Evolutionary conservation across 2,797 vertebrate genomes (phyloP), one percentile per base, ranked within the genome.

Genomic region (Rhinophrynus dorsalis): DNA sequence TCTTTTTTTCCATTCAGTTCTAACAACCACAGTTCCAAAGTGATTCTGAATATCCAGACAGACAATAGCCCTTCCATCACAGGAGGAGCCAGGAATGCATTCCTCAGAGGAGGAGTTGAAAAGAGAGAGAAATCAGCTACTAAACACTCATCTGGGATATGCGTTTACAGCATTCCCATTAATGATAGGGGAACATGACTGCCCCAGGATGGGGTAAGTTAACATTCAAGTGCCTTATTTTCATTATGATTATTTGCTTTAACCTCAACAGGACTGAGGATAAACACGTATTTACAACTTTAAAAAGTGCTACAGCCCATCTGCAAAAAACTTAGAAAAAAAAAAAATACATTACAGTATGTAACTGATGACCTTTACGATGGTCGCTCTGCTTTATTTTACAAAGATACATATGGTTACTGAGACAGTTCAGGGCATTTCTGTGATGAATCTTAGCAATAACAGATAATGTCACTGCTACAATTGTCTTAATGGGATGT

Each of bases 1-100:
- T 87, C 79, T 83, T 84, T 85, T 80, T 64, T 75, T 83, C 85
- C 74, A 84, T 85, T 82, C 82, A 80, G 71, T 81, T 88, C 76
- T 79, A 73, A 79, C 77, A 80, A 81, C 81, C 83, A 20, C 76
- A 83, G 81, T 77, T 83, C 86, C 85, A 83, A 74, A 77, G 79
- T 80, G 84, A 81, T 83, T 84, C 77, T 79, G 82, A 74, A 76
- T 66, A 81, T 67, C 61, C 58, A 68, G 78, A 78, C 70, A 85
- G 78, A 82, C 82, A 74, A 15, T 20, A 23, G 18, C 37, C 8
- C 33, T 23, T 17, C 33, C 35, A 30, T 13, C 62, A 64, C 40
- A 24, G n/a, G 17, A 48, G 29, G 27, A 23, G 18, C 8, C 38
- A 7, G 10, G 32, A 26, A 24, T 20, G 6, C 15, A 3, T 64